Conservation (phyloP, 2,797 vertebrate genomes). For the Trachurus trachurus region DNA sequence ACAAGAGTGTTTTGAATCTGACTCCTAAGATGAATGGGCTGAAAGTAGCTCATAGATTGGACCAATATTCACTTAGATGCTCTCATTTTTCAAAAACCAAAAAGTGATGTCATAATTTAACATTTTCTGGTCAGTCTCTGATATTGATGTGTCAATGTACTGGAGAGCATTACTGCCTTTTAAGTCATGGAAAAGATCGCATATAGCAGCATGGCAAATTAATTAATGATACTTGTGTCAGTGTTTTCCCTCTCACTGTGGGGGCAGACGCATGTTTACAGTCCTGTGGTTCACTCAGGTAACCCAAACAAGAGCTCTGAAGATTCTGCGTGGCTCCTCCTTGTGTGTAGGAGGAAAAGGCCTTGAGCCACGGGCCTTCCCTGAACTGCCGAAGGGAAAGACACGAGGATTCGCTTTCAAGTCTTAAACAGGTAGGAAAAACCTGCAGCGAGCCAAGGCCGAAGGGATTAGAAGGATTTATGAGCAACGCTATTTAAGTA, state of each 20-base stretch:
- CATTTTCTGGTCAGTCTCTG: not conserved
- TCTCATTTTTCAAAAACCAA: not conserved
- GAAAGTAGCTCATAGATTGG: not conserved
- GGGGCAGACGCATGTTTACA: constrained; percentile 42
- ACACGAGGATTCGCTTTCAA: constrained; percentile 47
- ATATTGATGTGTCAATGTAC: not conserved
- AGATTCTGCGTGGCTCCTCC: constrained; percentile 46
- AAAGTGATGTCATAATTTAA: not conserved
- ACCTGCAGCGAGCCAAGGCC: constrained; percentile 65
- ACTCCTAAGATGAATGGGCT: not conserved
- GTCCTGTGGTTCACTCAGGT: constrained; percentile 31
- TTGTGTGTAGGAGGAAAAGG: constrained; percentile 60
- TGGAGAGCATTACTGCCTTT: not conserved
- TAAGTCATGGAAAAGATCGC: not conserved
- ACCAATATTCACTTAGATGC: not conserved
- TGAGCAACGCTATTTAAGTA: constrained; percentile 70
- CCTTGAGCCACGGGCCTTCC: constrained; percentile 67
- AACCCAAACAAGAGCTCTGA: constrained; percentile 54
- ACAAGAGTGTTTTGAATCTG: not conserved
- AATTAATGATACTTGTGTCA: constrained; percentile 20
- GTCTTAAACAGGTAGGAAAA: constrained; percentile 60
- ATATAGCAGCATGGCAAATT: constrained; percentile 16
- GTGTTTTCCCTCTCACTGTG: constrained; percentile 60
- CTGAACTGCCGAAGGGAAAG: constrained; percentile 50
- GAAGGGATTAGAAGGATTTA: constrained; percentile 78